Conservation (phyloP, 37 sponge, comb jelly and placozoan genomes). For the Mnemiopsis leidyi region DNA sequence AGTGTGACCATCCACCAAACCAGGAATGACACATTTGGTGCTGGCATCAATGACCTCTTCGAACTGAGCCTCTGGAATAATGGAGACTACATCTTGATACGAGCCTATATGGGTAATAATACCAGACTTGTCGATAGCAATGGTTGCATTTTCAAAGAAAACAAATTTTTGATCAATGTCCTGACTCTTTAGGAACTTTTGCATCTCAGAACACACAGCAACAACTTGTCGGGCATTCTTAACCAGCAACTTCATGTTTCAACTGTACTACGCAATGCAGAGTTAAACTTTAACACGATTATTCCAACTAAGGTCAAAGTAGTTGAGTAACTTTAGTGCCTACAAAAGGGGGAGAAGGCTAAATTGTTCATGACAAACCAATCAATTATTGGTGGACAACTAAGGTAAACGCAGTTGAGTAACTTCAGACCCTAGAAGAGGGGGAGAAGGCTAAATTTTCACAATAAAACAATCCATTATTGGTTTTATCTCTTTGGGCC, state of each 20-base stretch:
- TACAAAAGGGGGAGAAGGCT: too few species aligned
- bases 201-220: constrained; percentile 3
- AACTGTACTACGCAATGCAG: neutral
- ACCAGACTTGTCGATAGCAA: constrained; percentile 79
- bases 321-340: too few species aligned
- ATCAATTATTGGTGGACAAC: too few species aligned
- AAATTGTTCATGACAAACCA: too few species aligned
- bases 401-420: too few species aligned
- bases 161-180: neutral
- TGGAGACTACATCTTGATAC: constrained; percentile 64
- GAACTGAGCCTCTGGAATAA: constrained; percentile 66
- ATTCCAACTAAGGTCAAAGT: too few species aligned
- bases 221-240: constrained; percentile 51
- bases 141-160: constrained; percentile 52
- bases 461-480: too few species aligned
- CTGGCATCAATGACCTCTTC: constrained; percentile 77
- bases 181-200: neutral
- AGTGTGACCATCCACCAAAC: constrained; percentile 97
- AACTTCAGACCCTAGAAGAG: too few species aligned
- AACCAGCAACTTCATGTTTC: neutral
- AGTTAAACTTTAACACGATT: neutral
- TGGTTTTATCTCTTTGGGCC: too few species aligned
- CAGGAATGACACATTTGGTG: constrained; percentile 81
- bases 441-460: too few species aligned
- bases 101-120: constrained; percentile 75